phyloP scores from a whole-genome alignment of 2,888 invertebrate species.

The Lacanobia wlatinum region DNA sequence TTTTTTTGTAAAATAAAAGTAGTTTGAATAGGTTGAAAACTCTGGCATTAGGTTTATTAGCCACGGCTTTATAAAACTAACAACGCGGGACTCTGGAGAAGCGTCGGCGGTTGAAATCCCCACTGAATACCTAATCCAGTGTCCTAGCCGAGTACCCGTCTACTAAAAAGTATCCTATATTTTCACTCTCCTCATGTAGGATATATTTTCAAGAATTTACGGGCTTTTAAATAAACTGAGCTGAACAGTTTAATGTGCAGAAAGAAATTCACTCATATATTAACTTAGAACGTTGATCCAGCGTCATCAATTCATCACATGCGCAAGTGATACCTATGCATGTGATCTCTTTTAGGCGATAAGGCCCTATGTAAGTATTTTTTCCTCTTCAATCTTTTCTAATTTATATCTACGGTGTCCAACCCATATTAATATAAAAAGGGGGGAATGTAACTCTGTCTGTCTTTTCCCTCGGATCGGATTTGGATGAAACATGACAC shows the following conservation, averaged over 20 bases:
- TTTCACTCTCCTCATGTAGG: slow-evolving; percentile 12
- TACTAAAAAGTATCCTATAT: slow-evolving; percentile 39
- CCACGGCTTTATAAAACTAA: slow-evolving; percentile 55
- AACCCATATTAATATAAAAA: too few relatives aligned
- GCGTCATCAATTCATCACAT: neutral
- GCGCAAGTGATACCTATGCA: too few relatives aligned
- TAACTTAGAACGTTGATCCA: slow-evolving; percentile 1
- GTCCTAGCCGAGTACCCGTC: slow-evolving; percentile 34
- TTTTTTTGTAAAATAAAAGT: slow-evolving; percentile 16
- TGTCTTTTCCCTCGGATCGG: too few relatives aligned
- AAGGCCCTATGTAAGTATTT: too few relatives aligned
- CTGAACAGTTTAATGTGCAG: neutral
- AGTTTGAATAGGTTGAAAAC: slow-evolving; percentile 12
- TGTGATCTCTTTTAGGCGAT: too few relatives aligned
- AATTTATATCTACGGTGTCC: too few relatives aligned
- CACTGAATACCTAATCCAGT: slow-evolving; percentile 63
- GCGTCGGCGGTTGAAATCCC: slow-evolving; percentile 55
- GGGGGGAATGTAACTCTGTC: too few relatives aligned
- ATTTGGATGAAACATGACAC: too few relatives aligned
- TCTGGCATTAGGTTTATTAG: slow-evolving; percentile 53
- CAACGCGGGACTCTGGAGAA: slow-evolving; percentile 46
- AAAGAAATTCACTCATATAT: slow-evolving; percentile 3
- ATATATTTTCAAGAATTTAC: slow-evolving; percentile 12
- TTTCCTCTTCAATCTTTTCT: too few relatives aligned
- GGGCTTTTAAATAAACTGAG: slow-evolving; percentile 3